Evolutionary conservation across 2,797 vertebrate species (phyloP), one percentile per base, ranked within the genome.

Genomic region (Enteromius paludinosus): DNA sequence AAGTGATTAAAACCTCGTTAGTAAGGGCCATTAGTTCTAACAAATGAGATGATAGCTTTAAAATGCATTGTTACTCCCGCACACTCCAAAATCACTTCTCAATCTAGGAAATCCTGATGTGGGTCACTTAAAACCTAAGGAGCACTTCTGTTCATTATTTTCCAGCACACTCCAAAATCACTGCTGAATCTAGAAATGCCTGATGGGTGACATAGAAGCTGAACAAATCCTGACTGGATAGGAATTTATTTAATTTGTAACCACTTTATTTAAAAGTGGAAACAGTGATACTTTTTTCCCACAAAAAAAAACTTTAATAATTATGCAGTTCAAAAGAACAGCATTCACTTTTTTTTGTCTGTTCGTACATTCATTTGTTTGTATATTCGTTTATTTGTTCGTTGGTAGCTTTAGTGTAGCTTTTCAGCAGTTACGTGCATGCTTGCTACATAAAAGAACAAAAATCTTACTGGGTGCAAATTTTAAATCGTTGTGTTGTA

Each of bases 1-100:
- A 79, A 72, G 77, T 73, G 77, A 59, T 83, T 79, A 83, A 65
- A 83, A 49, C 8, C 68, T 72, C 30, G 12, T 79, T 79, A 79
- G 82, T 54, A 17, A 72, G 66, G 56, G 30, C 35, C 56, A 83
- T 83, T 65, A 79, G 23, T 18, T 11, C 66, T 38, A 33, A 64
- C 68, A 79, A 79, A 83, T 78, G 66, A 47, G 52, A 69, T 62
- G 38, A 54, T 30, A 30, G 56, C 30, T 43, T 11, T 72, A 23
- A 54, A 72, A 65, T 56, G 68, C 66, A 64, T 65, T 52, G 30
- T 81, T 64, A 41, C 25, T 64, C 59, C 43, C 17, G 38, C 15
- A 25, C 49, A 49, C 73, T 77, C 12, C 38, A 76, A 56, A 71
- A 71, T 62, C 49, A 70, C 70, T 69, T 41, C 64, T 70, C 4